Conservation (phyloP, 2,113 vertebrate genomes). For the Tylochromis polylepis region DNA sequence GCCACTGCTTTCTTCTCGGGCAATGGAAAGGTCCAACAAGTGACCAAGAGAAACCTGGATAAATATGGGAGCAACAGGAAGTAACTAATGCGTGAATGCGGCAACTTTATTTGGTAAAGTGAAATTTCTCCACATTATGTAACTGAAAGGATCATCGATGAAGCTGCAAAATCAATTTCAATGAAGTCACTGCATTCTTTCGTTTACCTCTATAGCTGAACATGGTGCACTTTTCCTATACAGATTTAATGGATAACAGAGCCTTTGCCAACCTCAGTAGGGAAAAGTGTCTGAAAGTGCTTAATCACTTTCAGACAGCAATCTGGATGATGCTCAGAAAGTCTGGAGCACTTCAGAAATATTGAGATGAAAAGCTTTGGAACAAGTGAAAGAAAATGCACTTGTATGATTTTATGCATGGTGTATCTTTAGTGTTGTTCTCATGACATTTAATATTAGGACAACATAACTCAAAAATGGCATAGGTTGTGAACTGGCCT, state of each 20-base stretch:
- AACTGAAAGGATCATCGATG: slow-evolving; percentile 13
- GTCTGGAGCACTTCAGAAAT: background rate
- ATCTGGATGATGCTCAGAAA: slow-evolving; percentile 24
- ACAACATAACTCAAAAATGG: background rate
- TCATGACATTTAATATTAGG: background rate
- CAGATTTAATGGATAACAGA: slow-evolving; percentile 19
- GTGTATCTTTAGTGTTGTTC: background rate
- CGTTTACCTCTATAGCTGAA: slow-evolving; percentile 24
- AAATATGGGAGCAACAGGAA: background rate
- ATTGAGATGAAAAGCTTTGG: slow-evolving; percentile 15
- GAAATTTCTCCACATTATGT: slow-evolving; percentile 9
- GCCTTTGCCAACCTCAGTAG: background rate
- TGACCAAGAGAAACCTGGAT: background rate
- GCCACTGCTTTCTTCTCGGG: background rate
- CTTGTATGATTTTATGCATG: background rate
- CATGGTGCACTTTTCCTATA: background rate
- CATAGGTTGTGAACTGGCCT: background rate
- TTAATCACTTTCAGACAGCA: slow-evolving; percentile 42
- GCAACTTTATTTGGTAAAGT: slow-evolving; percentile 12
- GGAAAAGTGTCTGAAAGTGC: background rate
- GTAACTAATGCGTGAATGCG: background rate
- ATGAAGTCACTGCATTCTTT: slow-evolving; percentile 5
- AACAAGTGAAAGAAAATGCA: background rate
- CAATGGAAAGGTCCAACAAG: background rate
- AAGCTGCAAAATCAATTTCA: slow-evolving; percentile 18